phyloP scores from a whole-genome alignment of 2,888 invertebrate species.

The Acleris holmiana region DNA sequence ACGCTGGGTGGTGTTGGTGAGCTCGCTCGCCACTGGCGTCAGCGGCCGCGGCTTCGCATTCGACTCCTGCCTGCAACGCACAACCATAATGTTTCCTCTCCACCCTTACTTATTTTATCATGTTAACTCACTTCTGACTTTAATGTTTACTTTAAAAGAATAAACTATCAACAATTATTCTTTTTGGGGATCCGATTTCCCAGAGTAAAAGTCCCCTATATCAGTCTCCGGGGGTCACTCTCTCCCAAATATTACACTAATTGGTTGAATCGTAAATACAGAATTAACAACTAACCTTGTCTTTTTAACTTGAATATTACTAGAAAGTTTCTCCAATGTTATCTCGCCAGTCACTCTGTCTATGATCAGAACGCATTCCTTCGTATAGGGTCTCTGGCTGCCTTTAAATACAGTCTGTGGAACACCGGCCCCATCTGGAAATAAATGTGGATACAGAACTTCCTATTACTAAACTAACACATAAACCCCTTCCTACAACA shows the following conservation, averaged over 20 bases:
- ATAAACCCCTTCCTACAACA: too few relatives aligned
- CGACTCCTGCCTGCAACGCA: slow-evolving; percentile 69
- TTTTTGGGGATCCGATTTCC: too few relatives aligned
- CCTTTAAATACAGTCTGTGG: slow-evolving; percentile 98
- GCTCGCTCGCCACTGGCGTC: slow-evolving; percentile 70
- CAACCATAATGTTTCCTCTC: neutral
- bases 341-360: slow-evolving; percentile 97
- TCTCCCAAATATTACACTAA: too few relatives aligned
- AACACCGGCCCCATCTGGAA: slow-evolving; percentile 93
- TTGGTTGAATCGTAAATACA: too few relatives aligned
- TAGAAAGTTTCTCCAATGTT: slow-evolving; percentile 95
- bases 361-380: slow-evolving; percentile 97
- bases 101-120: too few relatives aligned
- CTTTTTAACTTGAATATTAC: slow-evolving; percentile 96
- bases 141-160: too few relatives aligned
- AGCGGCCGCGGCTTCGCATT: slow-evolving; percentile 67
- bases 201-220: too few relatives aligned
- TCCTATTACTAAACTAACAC: too few relatives aligned
- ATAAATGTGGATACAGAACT: slow-evolving; percentile 12
- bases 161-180: too few relatives aligned
- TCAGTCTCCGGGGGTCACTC: too few relatives aligned
- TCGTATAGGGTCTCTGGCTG: slow-evolving; percentile 94
- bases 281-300: slow-evolving; percentile 85
- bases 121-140: too few relatives aligned
- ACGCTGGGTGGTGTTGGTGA: slow-evolving; percentile 85